Evolutionary conservation across 2,888 invertebrate species (phyloP).

Genomic region (Diaphora mendica): DNA sequence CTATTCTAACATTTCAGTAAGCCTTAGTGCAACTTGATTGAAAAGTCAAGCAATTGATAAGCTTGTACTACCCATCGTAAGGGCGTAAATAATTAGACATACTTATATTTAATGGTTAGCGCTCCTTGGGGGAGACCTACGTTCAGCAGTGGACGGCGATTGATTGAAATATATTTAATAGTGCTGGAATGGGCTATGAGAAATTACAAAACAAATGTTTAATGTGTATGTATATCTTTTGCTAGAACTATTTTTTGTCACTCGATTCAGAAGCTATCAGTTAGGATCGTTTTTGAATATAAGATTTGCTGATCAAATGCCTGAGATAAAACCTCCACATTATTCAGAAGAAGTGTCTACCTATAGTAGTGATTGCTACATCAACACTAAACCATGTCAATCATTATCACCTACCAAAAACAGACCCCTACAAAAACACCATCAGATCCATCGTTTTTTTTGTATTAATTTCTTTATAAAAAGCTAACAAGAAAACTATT

Average conservation of each 20-base stretch:
- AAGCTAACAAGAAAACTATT: slow-evolving; percentile 15
- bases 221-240: background rate
- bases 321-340: background rate
- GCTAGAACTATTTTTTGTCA: background rate
- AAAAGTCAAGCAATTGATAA: background rate
- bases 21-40: background rate
- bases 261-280: background rate
- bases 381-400: slow-evolving; percentile 18
- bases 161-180: no score
- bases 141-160: no score
- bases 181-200: background rate
- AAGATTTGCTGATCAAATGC: background rate
- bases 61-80: no score
- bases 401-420: slow-evolving; percentile 1
- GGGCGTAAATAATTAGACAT: background rate
- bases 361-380: slow-evolving; percentile 17
- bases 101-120: no score
- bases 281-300: background rate
- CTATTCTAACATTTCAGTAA: background rate
- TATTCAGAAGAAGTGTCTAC: background rate
- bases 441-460: slow-evolving; percentile 7
- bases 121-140: no score
- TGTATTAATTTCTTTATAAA: slow-evolving; percentile 14
- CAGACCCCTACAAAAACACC: slow-evolving; percentile 3
- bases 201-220: background rate